A percentile compares a stretch with the other conserved stretches of the same genome.
These are phyloP conservation scores for Penaeus vannamei DNA, from an alignment of 1,140 invertebrate species.

Conservation along the genomic window DNA sequence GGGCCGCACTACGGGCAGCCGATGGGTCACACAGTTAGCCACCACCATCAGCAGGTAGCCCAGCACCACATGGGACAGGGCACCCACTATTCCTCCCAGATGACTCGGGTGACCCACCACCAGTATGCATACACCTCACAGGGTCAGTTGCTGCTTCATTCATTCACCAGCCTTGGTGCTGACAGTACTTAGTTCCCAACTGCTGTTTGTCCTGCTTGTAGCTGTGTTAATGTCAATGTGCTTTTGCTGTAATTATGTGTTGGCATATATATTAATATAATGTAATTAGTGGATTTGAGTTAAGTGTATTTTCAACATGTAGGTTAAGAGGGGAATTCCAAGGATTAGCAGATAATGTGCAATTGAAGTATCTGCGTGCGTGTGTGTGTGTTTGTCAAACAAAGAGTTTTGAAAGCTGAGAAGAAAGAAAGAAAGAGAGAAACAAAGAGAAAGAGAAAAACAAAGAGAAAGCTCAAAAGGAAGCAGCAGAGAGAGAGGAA, in stretches of 20 bases:
- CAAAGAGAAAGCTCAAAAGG: too few species aligned
- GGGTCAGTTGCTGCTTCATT: conserved; percentile 51
- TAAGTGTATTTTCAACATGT: not conserved
- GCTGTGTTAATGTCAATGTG: conserved; percentile 35
- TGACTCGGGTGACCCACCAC: conserved; percentile 54
- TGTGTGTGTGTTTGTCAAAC: too few species aligned
- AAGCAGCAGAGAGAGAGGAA: too few species aligned
- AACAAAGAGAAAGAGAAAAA: too few species aligned
- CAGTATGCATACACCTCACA: conserved; percentile 58
- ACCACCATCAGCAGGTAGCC: conserved; percentile 59
- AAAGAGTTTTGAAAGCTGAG: too few species aligned
- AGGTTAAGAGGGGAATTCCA: not conserved
- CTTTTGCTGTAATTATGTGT: conserved; percentile 49
- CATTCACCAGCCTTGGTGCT: not conserved
- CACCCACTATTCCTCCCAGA: conserved; percentile 49
- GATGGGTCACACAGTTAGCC: conserved; percentile 54
- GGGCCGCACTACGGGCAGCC: conserved; percentile 46
- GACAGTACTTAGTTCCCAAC: conserved; percentile 27
- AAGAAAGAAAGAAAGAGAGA: too few species aligned
- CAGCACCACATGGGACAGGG: conserved; percentile 48
- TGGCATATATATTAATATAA: conserved; percentile 11
- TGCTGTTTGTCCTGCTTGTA: conserved; percentile 49
- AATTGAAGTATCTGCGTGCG: too few species aligned
- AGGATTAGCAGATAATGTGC: too few species aligned
- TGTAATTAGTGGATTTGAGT: conserved; percentile 20